These are phyloP conservation scores for Dolichoris vasculosae DNA, from an alignment of 1,140 invertebrate genomes.

Conservation along the genomic window DNA sequence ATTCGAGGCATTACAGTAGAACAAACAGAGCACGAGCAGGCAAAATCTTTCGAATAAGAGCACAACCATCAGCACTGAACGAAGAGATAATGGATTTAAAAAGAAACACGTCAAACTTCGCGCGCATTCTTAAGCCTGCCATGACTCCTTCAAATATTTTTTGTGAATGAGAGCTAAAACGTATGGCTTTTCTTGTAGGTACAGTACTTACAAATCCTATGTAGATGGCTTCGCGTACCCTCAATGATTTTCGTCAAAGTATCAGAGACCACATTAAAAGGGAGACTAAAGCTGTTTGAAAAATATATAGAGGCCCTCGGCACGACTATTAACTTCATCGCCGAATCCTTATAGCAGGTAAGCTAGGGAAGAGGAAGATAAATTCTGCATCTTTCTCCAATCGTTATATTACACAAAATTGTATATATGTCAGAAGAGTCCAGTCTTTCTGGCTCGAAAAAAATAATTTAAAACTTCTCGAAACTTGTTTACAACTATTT, in stretches of 20 bases:
- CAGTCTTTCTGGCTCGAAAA: too few relatives aligned
- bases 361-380: slow-evolving; percentile 59
- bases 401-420: neutral
- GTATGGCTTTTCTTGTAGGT: slow-evolving; percentile 62
- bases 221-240: slow-evolving; percentile 65
- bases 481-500: too few relatives aligned
- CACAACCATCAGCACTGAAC: too few relatives aligned
- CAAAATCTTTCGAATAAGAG: neutral
- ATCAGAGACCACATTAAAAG: slow-evolving; percentile 73
- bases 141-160: slow-evolving; percentile 45
- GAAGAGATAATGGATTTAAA: neutral
- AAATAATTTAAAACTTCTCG: too few relatives aligned
- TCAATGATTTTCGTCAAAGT: slow-evolving; percentile 75
- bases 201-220: slow-evolving; percentile 69
- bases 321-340: slow-evolving; percentile 62
- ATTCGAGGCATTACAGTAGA: neutral
- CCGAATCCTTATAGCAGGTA: slow-evolving; percentile 65
- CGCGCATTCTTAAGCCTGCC: neutral
- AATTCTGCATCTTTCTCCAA: neutral
- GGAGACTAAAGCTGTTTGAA: slow-evolving; percentile 71
- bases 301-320: slow-evolving; percentile 67
- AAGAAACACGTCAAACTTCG: neutral
- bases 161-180: neutral
- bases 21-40: neutral
- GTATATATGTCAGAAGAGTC: too few relatives aligned